These are phyloP conservation scores for Tromatobia lineatoria DNA, from an alignment of 2,888 invertebrate species.

Conservation along the genomic window DNA sequence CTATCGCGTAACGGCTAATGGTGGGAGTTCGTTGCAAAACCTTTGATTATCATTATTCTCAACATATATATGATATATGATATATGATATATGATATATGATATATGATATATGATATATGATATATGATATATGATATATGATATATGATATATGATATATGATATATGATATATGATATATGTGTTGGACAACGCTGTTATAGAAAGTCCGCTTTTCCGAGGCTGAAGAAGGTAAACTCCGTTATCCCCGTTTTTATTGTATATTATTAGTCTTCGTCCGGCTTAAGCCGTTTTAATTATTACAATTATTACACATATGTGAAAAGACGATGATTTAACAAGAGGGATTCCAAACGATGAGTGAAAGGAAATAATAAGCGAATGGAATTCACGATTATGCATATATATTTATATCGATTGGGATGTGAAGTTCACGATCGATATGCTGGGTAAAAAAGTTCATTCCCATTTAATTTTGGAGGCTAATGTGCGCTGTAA, in stretches of 20 bases:
- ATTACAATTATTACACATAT: conserved; percentile 35
- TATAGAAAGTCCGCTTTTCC: conserved; percentile 51
- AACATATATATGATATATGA: conserved; percentile 1
- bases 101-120: conserved; percentile 18
- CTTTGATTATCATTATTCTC: conserved; percentile 41
- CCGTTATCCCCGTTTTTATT: conserved; percentile 40
- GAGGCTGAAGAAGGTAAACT: conserved; percentile 64
- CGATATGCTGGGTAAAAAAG: conserved; percentile 60
- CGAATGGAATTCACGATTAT: conserved; percentile 49
- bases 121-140: conserved; percentile 18
- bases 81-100: conserved; percentile 27
- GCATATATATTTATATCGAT: conserved; percentile 46
- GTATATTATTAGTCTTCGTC: conserved; percentile 52
- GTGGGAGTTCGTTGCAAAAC: conserved; percentile 68
- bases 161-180: conserved; percentile 28
- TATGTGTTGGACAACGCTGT: conserved; percentile 39
- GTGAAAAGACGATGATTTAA: conserved; percentile 37
- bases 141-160: too few species aligned
- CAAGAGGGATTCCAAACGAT: conserved; percentile 38
- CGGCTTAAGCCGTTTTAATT: conserved; percentile 41
- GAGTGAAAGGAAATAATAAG: conserved; percentile 26
- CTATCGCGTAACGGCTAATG: conserved; percentile 57
- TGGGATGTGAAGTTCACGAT: conserved; percentile 68
- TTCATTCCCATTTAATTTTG: conserved; percentile 67
- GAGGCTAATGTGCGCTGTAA: conserved; percentile 73